These are phyloP conservation scores for Hydractinia echinata DNA, from an alignment of 30 jellyfish, hydroid and myxozoan species.

Conservation along the genomic window DNA sequence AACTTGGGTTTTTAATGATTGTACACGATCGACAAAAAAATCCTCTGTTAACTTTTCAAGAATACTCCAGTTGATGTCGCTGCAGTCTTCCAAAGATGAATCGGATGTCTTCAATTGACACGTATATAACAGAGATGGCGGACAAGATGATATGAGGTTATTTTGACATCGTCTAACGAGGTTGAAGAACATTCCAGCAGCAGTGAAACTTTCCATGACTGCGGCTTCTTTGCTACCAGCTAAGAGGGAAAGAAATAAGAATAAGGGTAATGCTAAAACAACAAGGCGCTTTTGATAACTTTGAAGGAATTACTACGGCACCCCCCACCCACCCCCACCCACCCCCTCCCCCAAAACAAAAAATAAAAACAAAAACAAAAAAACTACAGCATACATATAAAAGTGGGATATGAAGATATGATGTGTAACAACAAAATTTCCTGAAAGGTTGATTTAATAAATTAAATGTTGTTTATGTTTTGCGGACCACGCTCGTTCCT, in stretches of 20 bases:
- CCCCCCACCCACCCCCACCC: too few species aligned
- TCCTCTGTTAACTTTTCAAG: not conserved
- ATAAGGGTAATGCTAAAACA: too few species aligned
- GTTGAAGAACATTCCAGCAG: conserved; percentile 28
- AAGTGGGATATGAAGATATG: too few species aligned
- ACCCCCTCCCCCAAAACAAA: too few species aligned
- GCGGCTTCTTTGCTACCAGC: conserved; percentile 18
- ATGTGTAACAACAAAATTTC: too few species aligned
- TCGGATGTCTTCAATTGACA: not conserved
- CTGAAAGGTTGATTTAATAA: too few species aligned
- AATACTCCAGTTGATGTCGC: conserved; percentile 7
- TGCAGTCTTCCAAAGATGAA: not conserved
- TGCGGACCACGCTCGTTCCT: too few species aligned
- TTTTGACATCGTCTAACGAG: conserved; percentile 15
- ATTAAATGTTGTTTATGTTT: too few species aligned
- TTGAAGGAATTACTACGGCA: too few species aligned
- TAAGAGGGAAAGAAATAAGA: not conserved
- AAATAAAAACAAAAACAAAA: too few species aligned
- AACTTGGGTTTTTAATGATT: not conserved
- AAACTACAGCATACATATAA: too few species aligned
- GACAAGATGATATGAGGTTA: conserved; percentile 5
- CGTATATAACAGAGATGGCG: conserved; percentile 4
- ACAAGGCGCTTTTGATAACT: too few species aligned
- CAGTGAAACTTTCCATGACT: conserved; percentile 4
- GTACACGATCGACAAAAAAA: not conserved